Percentiles rank a stretch among this genome's conserved stretches.
Evolutionary conservation across 2,797 vertebrate genomes (phyloP).

Genomic region (Clamator glandarius): DNA sequence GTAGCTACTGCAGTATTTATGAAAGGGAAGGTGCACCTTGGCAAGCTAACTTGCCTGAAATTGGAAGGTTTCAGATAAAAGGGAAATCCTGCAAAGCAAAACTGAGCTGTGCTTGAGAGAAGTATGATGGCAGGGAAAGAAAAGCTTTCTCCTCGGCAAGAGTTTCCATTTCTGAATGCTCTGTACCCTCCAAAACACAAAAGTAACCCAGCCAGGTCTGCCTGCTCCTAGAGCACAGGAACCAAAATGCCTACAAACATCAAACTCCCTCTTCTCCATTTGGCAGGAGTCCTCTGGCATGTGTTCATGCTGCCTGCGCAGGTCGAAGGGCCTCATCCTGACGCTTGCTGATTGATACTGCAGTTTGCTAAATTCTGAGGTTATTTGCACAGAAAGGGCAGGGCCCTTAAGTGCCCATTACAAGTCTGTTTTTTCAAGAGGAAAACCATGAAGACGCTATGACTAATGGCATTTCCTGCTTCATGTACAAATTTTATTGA

Average conservation of each 20-base stretch:
- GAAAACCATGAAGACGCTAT: constrained; percentile 32
- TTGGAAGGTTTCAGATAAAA: constrained; percentile 71
- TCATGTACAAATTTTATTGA: neutral
- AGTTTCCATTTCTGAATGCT: constrained; percentile 16
- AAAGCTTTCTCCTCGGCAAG: neutral
- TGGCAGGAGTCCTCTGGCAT: neutral
- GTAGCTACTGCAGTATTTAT: constrained; percentile 72
- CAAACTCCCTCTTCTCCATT: neutral
- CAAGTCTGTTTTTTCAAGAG: constrained; percentile 12
- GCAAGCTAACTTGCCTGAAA: constrained; percentile 67
- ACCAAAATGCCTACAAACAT: neutral
- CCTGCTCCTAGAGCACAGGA: neutral
- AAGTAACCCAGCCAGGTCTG: neutral
- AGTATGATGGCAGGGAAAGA: neutral
- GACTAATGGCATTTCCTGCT: constrained; percentile 23
- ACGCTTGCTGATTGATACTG: neutral
- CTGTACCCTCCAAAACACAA: neutral
- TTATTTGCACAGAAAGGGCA: constrained; percentile 6
- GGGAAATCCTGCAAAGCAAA: constrained; percentile 54
- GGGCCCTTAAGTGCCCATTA: neutral
- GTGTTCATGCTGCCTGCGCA: neutral
- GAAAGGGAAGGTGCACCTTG: constrained; percentile 72
- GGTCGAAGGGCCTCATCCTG: neutral
- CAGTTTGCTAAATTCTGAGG: neutral
- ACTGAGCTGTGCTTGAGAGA: neutral